Base-by-base conservation (phyloP, 2,113 vertebrate species). In the Columba janthina region DNA sequence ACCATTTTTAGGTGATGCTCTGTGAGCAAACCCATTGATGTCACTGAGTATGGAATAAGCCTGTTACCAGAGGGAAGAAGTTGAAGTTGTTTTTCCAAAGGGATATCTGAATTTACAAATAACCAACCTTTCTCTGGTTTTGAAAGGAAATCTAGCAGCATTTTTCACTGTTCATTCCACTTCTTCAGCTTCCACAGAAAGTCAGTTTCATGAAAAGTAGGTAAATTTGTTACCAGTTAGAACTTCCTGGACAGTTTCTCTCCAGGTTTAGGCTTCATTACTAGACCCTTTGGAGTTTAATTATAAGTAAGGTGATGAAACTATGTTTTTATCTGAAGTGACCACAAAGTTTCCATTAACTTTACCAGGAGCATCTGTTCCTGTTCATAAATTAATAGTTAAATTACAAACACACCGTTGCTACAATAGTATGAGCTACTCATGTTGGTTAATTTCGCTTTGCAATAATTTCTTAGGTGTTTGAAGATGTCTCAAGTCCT, bases 1-100 rank as follows among this genome's bases (percentile, higher is more conserved):
- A 40, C 57, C 20, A 25, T 78, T 91, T 95, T 85, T 72, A 91
- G 85, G 66, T 85, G 74, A 88, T 70, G 70, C 50, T 95, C 53
- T 95, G 73, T 85, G 89, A 96, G 86, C 89, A 90, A n/a, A 89
- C 38, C 74, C 50, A 54, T 40, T 94, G 70, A 84, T 93, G 93
- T 92, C 77, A 81, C 75, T 61, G 54, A 57, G 66, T 5, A 65
- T 89, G 77, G 69, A 80, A 56, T 91, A 95, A 96, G 61, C 89
- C 62, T 87, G 22, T 91, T 92, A 76, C n/a, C 53, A 78, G 77
- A 90, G 66, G 40, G 62, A 54, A 75, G 70, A 91, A 85, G 50
- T 40, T 44, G 73, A 86, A 89, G 73, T 42, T 26, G 67, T 84
- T 90, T 84, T 74, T 60, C 36, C 69, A 67, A 71, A 89, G 83